A percentile compares a stretch with the other conserved stretches of the same genome.
phyloP scores from a whole-genome alignment of 2,113 vertebrate genomes.

The Dasyornis broadbenti region DNA sequence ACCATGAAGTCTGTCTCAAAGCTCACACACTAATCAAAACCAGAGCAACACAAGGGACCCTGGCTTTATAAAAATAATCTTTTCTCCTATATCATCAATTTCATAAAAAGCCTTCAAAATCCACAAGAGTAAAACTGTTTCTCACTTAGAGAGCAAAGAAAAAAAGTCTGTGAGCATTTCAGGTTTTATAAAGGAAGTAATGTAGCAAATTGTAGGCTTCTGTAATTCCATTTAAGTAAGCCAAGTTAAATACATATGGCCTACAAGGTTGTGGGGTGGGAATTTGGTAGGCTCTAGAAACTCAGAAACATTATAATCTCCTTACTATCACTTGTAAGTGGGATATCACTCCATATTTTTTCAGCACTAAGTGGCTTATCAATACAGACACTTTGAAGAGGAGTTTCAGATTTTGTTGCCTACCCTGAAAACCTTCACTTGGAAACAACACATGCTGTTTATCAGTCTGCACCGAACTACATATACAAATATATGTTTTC shows the following conservation, averaged over 20 bases:
- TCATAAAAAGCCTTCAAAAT: conserved; percentile 56
- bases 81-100: conserved; percentile 38
- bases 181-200: conserved; percentile 36
- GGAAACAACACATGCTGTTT: not conserved
- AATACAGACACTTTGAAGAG: not conserved
- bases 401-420: not conserved
- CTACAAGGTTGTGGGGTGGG: not conserved
- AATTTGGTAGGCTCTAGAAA: conserved; percentile 18
- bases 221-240: conserved; percentile 29
- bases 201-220: conserved; percentile 5
- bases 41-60: conserved; percentile 12
- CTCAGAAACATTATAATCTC: not conserved
- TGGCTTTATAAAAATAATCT: conserved; percentile 47
- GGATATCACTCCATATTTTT: not conserved
- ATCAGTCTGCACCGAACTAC: not conserved
- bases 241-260: not conserved
- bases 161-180: not conserved
- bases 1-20: conserved; percentile 17
- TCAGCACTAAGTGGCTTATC: not conserved
- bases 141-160: not conserved
- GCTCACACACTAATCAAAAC: conserved; percentile 37
- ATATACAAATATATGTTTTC: not conserved
- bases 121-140: conserved; percentile 33
- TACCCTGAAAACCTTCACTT: not conserved
- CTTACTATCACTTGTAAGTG: not conserved